Percentiles rank a stretch among this genome's conserved stretches.
These are phyloP conservation scores for Eulemur mongoz DNA, from an alignment of 2,797 vertebrate species.

Conservation along the genomic window DNA sequence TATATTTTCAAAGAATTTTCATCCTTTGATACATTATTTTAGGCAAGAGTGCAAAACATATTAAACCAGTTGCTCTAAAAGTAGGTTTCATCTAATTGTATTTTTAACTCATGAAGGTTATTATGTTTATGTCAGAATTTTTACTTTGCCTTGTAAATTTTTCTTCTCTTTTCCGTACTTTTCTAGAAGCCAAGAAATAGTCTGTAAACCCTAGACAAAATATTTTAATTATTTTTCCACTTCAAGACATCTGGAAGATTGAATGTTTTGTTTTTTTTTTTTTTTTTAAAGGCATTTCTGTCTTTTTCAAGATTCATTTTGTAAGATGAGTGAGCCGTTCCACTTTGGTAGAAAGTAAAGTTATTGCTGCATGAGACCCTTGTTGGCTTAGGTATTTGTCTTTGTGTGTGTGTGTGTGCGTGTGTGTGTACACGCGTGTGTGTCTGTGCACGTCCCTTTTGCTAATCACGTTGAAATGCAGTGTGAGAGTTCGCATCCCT, in stretches of 20 bases:
- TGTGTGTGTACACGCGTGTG: too few species aligned
- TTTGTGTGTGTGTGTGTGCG: not conserved
- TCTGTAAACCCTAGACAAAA: not conserved
- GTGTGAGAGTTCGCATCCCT: not conserved
- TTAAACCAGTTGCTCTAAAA: not conserved
- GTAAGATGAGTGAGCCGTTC: not conserved
- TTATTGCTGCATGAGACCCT: not conserved
- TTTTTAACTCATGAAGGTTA: conserved; percentile 28
- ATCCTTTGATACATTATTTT: not conserved
- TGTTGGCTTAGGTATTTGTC: not conserved
- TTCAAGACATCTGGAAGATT: conserved; percentile 2
- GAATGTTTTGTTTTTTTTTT: not conserved
- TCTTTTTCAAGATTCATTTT: not conserved
- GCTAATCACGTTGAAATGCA: not conserved
- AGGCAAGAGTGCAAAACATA: not conserved
- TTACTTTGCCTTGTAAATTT: not conserved
- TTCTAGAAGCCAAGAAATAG: conserved; percentile 18
- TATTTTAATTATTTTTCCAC: not conserved
- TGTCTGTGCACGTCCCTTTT: not conserved
- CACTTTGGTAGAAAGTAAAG: not conserved
- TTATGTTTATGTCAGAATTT: conserved; percentile 19
- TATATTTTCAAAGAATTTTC: conserved; percentile 47
- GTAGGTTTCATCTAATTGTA: not conserved
- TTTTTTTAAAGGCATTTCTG: not conserved
- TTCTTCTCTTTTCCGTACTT: not conserved